A percentile compares a stretch with the other conserved stretches of the same genome.
Evolutionary conservation across 2,797 vertebrate genomes (phyloP).

Genomic region (Momotus momota): DNA sequence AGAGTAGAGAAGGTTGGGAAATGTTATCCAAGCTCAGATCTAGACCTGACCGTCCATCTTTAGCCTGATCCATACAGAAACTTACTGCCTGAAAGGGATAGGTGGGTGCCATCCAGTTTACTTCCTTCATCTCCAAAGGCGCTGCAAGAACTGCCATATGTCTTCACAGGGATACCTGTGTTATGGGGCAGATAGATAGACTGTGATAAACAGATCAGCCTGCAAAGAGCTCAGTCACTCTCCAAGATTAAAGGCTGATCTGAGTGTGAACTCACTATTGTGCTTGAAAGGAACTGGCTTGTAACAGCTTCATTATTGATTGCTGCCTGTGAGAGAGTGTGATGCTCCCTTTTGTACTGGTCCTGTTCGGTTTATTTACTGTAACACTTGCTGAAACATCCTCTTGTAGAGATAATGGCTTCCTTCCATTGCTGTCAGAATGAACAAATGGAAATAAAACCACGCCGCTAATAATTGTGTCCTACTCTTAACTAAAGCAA

Average conservation of each 20-base stretch:
- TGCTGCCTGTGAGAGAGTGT: neutral
- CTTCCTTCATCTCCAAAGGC: accelerated
- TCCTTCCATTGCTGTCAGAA: constrained; percentile 42
- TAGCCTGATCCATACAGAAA: neutral
- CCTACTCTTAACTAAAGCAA: constrained; percentile 35
- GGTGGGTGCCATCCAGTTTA: neutral
- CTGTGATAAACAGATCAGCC: neutral
- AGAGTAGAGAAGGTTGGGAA: neutral
- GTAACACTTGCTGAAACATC: neutral
- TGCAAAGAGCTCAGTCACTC: neutral
- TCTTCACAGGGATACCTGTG: neutral
- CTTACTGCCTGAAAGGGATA: neutral
- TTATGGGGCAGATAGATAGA: neutral
- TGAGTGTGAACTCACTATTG: neutral
- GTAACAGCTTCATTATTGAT: constrained; percentile 25
- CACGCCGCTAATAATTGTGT: constrained; percentile 16
- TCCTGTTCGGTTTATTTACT: constrained; percentile 44
- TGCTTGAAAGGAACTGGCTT: constrained; percentile 26
- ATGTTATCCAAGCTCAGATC: neutral
- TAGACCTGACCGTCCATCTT: neutral
- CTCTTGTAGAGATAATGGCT: constrained; percentile 27
- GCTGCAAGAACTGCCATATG: neutral
- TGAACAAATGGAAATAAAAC: constrained; percentile 45
- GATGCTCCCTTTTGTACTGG: neutral
- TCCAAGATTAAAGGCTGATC: constrained; percentile 30